Percentiles rank a stretch among this genome's conserved stretches.
These are phyloP conservation scores for Zele albiditarsus DNA, from an alignment of 2,888 invertebrate genomes.

Conservation along the genomic window DNA sequence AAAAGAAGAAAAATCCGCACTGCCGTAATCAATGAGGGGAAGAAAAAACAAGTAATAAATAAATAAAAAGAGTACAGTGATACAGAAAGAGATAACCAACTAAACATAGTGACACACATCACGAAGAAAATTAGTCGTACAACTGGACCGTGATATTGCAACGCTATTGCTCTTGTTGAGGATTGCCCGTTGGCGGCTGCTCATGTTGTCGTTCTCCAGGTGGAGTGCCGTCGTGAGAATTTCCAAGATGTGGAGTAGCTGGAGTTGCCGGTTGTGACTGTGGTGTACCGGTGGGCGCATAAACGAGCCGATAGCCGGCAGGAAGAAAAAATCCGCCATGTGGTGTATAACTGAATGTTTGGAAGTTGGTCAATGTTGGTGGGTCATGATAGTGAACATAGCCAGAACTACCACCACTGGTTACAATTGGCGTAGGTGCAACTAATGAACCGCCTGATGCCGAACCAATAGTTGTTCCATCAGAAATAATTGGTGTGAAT, in stretches of 20 bases:
- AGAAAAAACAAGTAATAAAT: not conserved
- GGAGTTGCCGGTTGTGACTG: slow-evolving; percentile 69
- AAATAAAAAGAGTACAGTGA: not conserved
- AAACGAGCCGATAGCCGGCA: slow-evolving; percentile 67
- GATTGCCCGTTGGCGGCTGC: slow-evolving; percentile 18
- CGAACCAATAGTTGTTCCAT: slow-evolving; percentile 39
- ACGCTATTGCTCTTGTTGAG: slow-evolving; percentile 32
- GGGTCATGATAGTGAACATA: slow-evolving; percentile 65
- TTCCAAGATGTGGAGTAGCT: slow-evolving; percentile 65
- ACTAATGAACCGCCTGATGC: slow-evolving; percentile 54
- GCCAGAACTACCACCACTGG: slow-evolving; percentile 38
- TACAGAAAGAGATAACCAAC: not conserved
- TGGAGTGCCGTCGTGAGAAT: slow-evolving; percentile 68
- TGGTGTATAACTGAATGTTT: slow-evolving; percentile 65
- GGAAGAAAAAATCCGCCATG: slow-evolving; percentile 69
- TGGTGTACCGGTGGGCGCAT: slow-evolving; percentile 65
- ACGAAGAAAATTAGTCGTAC: not conserved
- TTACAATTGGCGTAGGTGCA: slow-evolving; percentile 56
- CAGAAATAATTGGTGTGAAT: slow-evolving; percentile 56
- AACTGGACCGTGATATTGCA: not conserved
- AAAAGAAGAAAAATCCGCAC: slow-evolving; percentile 1
- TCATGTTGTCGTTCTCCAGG: slow-evolving; percentile 60
- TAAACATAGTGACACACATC: not conserved
- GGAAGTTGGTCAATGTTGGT: slow-evolving; percentile 63
- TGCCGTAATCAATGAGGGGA: not conserved